These are phyloP conservation scores for Oreotrochilus melanogaster DNA, from an alignment of 2,113 vertebrate species.

Conservation along the genomic window DNA sequence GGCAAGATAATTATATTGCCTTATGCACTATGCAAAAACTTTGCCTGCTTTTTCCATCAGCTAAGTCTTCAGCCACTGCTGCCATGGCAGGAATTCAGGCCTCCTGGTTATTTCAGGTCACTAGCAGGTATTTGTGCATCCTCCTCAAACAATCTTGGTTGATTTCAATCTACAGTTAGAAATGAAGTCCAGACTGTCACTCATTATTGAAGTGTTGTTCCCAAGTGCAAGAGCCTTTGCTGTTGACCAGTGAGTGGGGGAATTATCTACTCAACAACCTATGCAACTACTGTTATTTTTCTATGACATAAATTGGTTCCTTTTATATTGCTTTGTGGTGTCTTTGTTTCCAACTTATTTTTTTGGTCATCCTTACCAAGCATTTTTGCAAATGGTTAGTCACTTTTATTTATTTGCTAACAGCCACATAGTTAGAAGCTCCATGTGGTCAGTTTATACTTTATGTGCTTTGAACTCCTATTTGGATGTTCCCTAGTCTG, in stretches of 20 bases:
- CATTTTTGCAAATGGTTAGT: not conserved
- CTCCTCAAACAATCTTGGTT: not conserved
- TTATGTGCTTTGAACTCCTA: not conserved
- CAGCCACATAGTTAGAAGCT: not conserved
- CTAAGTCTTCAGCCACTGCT: not conserved
- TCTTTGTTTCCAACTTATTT: not conserved
- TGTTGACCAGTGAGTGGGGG: rapidly evolving
- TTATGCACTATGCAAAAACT: not conserved
- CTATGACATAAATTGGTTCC: not conserved
- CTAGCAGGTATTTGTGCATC: not conserved
- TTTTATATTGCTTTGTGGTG: not conserved
- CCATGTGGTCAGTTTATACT: not conserved
- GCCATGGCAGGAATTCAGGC: not conserved
- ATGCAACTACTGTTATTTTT: not conserved
- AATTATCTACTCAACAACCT: not conserved
- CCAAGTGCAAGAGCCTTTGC: not conserved
- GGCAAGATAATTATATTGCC: not conserved
- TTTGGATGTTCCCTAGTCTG: not conserved
- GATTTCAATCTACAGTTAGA: not conserved
- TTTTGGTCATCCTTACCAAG: not conserved
- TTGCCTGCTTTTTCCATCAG: conserved; percentile 8
- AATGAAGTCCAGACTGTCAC: not conserved
- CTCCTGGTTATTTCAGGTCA: not conserved
- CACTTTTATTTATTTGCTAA: not conserved
- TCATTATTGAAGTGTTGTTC: not conserved